Evolutionary conservation across 2,797 vertebrate genomes (phyloP).

Genomic region (Botia kubotai): DNA sequence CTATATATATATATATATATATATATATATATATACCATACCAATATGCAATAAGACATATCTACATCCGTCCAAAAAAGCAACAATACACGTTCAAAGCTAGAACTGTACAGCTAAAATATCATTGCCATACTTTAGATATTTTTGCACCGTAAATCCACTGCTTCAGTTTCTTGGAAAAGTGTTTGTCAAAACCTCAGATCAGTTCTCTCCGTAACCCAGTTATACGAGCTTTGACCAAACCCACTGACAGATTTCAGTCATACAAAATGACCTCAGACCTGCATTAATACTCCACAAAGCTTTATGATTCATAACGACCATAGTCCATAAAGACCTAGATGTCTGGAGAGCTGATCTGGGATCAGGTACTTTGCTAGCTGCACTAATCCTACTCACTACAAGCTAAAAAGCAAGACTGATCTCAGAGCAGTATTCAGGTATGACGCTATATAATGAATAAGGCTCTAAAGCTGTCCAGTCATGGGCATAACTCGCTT

Average conservation of each 20-base stretch:
- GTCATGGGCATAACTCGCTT: constrained; percentile 31
- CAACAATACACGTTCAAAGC: not conserved
- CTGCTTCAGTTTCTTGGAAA: constrained; percentile 29
- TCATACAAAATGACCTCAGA: not conserved
- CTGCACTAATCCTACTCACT: constrained; percentile 14
- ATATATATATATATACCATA: too few relatives aligned
- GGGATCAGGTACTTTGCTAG: not conserved
- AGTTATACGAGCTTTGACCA: constrained; percentile 3
- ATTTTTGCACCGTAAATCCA: not conserved
- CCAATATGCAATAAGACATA: not conserved
- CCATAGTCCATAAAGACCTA: not conserved
- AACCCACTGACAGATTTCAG: not conserved
- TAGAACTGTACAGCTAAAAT: constrained; percentile 17
- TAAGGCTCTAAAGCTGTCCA: constrained; percentile 12
- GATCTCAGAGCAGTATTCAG: not conserved
- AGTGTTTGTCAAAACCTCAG: constrained; percentile 6
- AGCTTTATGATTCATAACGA: not conserved
- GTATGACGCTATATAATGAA: constrained; percentile 4
- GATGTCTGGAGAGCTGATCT: not conserved
- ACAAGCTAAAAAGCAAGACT: constrained; percentile 4
- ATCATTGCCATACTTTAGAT: not conserved
- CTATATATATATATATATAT: not conserved
- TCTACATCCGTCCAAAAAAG: too few relatives aligned
- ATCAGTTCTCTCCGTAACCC: constrained; percentile 2
- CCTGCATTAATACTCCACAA: not conserved